Conservation (phyloP, 1,140 invertebrate species). For the Ostrea edulis region DNA sequence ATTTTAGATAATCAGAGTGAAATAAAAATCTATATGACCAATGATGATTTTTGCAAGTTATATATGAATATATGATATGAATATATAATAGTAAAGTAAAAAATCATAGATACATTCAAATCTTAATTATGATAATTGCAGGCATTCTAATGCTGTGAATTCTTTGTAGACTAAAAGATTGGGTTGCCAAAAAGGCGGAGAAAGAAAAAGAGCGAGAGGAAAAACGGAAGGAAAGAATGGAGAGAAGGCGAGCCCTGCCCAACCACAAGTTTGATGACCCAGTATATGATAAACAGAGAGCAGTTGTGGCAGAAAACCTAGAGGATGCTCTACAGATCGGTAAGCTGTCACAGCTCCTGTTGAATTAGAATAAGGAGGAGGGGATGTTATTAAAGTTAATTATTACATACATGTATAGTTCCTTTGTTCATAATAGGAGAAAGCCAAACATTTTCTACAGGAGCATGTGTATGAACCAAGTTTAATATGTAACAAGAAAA, state of each 20-base stretch:
- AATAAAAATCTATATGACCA: too few species aligned
- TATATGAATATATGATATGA: not conserved
- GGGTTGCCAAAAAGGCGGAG: constrained; percentile 91
- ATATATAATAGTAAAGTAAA: not conserved
- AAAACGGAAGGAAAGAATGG: constrained; percentile 88
- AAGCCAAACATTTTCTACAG: too few species aligned
- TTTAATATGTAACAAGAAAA: too few species aligned
- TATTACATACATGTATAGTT: too few species aligned
- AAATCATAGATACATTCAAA: not conserved
- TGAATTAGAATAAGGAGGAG: not conserved
- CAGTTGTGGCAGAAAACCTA: constrained; percentile 88
- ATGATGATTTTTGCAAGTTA: not conserved
- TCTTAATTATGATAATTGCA: not conserved
- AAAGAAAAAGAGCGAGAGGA: constrained; percentile 85
- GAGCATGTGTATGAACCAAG: too few species aligned
- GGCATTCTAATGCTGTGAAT: not conserved
- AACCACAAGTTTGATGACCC: constrained; percentile 91
- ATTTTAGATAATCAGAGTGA: too few species aligned
- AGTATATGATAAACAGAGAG: constrained; percentile 88
- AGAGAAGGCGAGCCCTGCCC: constrained; percentile 84
- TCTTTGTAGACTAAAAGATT: constrained; percentile 86
- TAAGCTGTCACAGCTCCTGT: constrained; percentile 38
- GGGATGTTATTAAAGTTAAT: too few species aligned
- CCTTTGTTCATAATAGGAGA: too few species aligned
- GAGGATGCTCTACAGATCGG: constrained; percentile 86